A percentile compares a stretch with the other conserved stretches of the same genome.
phyloP scores from a whole-genome alignment of 2,888 invertebrate species.

The Platynereis dumerilii region DNA sequence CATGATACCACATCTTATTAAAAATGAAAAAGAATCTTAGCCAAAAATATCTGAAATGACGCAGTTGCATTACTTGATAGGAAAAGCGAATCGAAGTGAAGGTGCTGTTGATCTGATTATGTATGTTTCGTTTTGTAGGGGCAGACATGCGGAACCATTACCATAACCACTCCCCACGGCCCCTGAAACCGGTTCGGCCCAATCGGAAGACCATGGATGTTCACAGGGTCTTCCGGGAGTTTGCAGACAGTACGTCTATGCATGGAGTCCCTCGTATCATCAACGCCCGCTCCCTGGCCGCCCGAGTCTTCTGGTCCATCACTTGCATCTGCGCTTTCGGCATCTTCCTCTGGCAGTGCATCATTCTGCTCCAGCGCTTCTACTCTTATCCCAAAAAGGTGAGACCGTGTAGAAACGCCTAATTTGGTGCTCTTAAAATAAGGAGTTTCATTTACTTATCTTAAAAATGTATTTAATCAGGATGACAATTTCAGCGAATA shows the following conservation, averaged over 20 bases:
- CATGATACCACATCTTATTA: too few relatives aligned
- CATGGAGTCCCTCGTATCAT: slow-evolving; percentile 42
- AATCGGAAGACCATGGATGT: slow-evolving; percentile 20
- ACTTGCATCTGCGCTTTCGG: slow-evolving; percentile 39
- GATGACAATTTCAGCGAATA: too few relatives aligned
- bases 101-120: too few relatives aligned
- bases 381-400: slow-evolving; percentile 41
- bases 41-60: too few relatives aligned
- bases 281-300: slow-evolving; percentile 35
- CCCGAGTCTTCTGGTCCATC: slow-evolving; percentile 38
- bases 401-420: too few relatives aligned
- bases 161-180: slow-evolving; percentile 9
- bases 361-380: slow-evolving; percentile 34
- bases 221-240: slow-evolving; percentile 30
- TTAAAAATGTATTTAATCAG: too few relatives aligned
- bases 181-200: slow-evolving; percentile 2
- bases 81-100: too few relatives aligned
- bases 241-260: slow-evolving; percentile 38
- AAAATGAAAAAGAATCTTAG: too few relatives aligned
- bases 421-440: not conserved
- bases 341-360: slow-evolving; percentile 41
- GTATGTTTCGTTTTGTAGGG: too few relatives aligned
- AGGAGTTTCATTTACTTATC: too few relatives aligned
- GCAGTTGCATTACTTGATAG: too few relatives aligned
- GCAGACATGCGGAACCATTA: too few relatives aligned